phyloP scores from a whole-genome alignment of 2,113 vertebrate species.

The Pantherophis guttatus region DNA sequence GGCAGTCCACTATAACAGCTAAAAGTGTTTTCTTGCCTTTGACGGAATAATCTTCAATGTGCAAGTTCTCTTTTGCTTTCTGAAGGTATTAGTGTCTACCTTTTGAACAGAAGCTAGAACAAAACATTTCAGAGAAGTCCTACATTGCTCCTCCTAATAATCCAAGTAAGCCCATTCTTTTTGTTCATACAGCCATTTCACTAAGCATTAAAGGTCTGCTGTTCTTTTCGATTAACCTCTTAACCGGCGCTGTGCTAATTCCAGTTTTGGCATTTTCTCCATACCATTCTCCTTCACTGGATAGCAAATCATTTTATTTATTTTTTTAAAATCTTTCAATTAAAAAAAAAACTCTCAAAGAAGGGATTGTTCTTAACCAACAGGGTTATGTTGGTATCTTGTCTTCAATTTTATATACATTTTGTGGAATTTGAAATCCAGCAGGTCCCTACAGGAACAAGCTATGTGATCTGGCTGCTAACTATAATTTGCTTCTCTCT shows the following conservation, averaged over 20 bases:
- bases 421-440: neutral
- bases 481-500: neutral
- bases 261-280: neutral
- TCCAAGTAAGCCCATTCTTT: neutral
- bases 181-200: neutral
- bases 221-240: neutral
- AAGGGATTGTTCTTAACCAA: neutral
- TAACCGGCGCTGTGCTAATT: neutral
- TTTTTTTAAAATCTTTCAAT: no score
- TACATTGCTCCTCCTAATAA: neutral
- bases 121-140: neutral
- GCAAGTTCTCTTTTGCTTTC: neutral
- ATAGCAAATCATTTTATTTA: neutral
- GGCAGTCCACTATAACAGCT: neutral
- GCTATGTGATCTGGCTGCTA: neutral
- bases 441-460: neutral
- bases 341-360: neutral
- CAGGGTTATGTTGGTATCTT: neutral
- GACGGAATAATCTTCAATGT: neutral
- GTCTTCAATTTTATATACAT: neutral
- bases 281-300: neutral
- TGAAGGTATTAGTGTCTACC: no score
- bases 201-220: neutral
- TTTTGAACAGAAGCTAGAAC: neutral
- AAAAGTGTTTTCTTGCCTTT: neutral